Evolutionary conservation across 2,113 vertebrate species (phyloP).

Genomic region (Nymphicus hollandicus): DNA sequence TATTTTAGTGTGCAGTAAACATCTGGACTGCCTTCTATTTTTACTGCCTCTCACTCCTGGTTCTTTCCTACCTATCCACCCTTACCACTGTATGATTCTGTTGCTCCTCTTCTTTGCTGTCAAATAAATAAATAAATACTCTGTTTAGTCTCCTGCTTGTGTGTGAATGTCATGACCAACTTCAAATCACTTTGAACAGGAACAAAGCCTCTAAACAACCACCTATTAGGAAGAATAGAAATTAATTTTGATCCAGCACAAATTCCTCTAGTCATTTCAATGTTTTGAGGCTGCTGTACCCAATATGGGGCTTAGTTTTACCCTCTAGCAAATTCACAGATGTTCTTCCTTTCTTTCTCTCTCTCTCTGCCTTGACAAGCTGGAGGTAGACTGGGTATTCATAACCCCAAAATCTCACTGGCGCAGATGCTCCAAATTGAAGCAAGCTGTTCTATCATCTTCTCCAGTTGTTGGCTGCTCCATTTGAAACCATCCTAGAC

Average conservation of each 20-base stretch:
- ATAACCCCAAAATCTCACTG: conserved; percentile 41
- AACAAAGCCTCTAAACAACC: neutral
- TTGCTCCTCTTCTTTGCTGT: neutral
- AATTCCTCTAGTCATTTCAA: neutral
- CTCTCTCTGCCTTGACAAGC: neutral
- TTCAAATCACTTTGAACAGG: neutral
- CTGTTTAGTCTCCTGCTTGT: neutral
- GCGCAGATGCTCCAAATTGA: conserved; percentile 51
- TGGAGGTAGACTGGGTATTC: conserved; percentile 25
- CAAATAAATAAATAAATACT: neutral
- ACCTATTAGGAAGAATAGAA: neutral
- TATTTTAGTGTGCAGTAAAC: neutral
- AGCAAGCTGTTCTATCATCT: conserved; percentile 55
- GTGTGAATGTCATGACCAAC: neutral
- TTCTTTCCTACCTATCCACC: neutral
- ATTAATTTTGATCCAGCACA: neutral
- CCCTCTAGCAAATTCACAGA: conserved; percentile 24
- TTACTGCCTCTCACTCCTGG: neutral
- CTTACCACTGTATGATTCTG: neutral
- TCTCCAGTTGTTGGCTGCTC: conserved; percentile 38
- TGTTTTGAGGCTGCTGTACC: neutral
- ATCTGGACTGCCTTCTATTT: conserved; percentile 10
- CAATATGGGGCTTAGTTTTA: neutral
- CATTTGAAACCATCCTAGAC: conserved; percentile 29
- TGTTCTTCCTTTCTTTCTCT: neutral